Conservation (phyloP, 2,113 vertebrate species). For the Elanus axillaris region DNA sequence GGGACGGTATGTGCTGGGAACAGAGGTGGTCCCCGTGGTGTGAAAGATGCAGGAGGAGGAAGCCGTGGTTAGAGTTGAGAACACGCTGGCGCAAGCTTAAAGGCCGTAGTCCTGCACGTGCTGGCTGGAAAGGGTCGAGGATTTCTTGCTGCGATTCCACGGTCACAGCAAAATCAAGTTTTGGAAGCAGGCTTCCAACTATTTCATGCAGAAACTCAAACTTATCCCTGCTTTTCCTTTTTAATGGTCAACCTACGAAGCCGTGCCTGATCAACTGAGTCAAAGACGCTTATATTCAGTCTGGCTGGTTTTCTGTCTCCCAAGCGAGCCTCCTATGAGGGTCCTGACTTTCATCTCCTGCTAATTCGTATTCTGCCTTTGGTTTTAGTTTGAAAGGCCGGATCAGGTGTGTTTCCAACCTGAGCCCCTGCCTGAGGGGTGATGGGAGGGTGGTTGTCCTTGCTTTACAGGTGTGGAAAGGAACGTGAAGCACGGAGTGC, state of each 20-base stretch:
- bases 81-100: neutral
- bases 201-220: neutral
- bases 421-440: neutral
- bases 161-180: neutral
- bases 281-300: neutral
- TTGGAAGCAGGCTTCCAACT: neutral
- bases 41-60: neutral
- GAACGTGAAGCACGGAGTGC: neutral
- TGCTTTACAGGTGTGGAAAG: neutral
- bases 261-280: neutral
- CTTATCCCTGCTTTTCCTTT: neutral
- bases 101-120: neutral
- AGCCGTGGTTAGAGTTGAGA: neutral
- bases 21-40: accelerated
- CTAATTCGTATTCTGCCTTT: neutral
- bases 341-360: neutral
- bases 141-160: neutral
- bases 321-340: accelerated
- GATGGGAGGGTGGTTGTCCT: neutral
- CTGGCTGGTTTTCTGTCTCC: neutral
- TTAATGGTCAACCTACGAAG: neutral
- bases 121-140: neutral
- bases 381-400: neutral
- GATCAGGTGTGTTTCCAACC: neutral
- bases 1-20: neutral